These are phyloP conservation scores for Trichogramma evanescens DNA, from an alignment of 2,888 invertebrate genomes.

Conservation along the genomic window DNA sequence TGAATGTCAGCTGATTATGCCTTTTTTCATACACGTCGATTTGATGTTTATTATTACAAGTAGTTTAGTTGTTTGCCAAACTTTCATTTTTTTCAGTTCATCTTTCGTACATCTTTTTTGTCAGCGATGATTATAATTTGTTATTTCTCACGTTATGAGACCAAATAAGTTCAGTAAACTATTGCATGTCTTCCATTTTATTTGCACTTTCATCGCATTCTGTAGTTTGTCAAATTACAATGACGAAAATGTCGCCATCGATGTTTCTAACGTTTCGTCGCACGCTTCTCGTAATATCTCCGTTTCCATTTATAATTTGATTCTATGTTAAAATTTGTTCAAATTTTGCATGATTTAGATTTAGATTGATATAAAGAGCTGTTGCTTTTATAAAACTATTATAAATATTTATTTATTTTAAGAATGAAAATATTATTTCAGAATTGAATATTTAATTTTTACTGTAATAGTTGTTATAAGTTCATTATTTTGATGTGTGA, in stretches of 20 bases:
- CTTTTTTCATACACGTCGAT: constrained; percentile 10
- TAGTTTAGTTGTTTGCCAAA: constrained; percentile 17
- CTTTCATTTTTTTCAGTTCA: constrained; percentile 1
- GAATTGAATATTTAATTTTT: constrained; percentile 10
- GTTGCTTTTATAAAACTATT: neutral
- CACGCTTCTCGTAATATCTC: constrained; percentile 18
- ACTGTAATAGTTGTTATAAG: constrained; percentile 32
- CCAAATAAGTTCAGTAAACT: constrained; percentile 5
- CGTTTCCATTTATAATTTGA: constrained; percentile 18
- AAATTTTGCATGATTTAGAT: constrained; percentile 22
- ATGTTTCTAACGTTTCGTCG: constrained; percentile 14
- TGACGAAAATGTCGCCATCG: constrained; percentile 10
- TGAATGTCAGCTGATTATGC: constrained; percentile 5
- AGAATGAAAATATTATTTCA: neutral
- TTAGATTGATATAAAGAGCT: constrained; percentile 9
- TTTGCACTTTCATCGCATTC: constrained; percentile 17
- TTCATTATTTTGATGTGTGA: too few species aligned
- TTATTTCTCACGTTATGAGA: neutral
- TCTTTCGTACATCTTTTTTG: constrained; percentile 13
- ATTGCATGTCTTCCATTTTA: constrained; percentile 22
- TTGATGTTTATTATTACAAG: constrained; percentile 13
- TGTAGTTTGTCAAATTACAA: constrained; percentile 14
- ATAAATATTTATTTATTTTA: constrained; percentile 1
- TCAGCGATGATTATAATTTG: constrained; percentile 10
- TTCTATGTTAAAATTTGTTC: constrained; percentile 17